A percentile compares a stretch with the other conserved stretches of the same genome.
These are phyloP conservation scores for Hydropotes inermis DNA, from an alignment of 2,113 vertebrate species.

Conservation along the genomic window DNA sequence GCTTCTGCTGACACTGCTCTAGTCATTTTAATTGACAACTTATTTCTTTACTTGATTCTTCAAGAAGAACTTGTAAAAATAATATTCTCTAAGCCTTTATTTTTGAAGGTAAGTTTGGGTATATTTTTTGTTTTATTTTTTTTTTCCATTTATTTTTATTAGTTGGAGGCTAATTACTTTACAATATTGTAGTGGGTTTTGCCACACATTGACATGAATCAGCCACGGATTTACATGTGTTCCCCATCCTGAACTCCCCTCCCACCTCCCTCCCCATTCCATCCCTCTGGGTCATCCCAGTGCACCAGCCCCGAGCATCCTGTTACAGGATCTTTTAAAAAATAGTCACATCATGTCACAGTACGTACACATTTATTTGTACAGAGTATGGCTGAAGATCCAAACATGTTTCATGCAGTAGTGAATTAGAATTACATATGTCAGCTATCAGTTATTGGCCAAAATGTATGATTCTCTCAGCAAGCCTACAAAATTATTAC, in stretches of 20 bases:
- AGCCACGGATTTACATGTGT: too few species aligned
- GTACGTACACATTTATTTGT: not conserved
- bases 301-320: too few species aligned
- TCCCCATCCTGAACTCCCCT: too few species aligned
- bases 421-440: not conserved
- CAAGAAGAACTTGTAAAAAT: not conserved
- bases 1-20: not conserved
- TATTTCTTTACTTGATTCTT: not conserved
- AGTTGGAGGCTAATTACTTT: too few species aligned
- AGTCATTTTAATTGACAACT: not conserved
- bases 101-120: not conserved
- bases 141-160: too few species aligned
- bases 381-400: not conserved
- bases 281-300: too few species aligned
- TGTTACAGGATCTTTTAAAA: not conserved
- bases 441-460: not conserved
- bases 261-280: too few species aligned
- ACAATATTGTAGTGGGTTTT: too few species aligned
- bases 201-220: too few species aligned
- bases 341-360: not conserved
- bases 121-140: too few species aligned
- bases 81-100: not conserved
- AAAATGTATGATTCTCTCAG: not conserved
- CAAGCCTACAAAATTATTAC: not conserved
- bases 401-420: not conserved